Evolutionary conservation across 2,888 invertebrate genomes (phyloP).

Genomic region (Eilema griseolum): DNA sequence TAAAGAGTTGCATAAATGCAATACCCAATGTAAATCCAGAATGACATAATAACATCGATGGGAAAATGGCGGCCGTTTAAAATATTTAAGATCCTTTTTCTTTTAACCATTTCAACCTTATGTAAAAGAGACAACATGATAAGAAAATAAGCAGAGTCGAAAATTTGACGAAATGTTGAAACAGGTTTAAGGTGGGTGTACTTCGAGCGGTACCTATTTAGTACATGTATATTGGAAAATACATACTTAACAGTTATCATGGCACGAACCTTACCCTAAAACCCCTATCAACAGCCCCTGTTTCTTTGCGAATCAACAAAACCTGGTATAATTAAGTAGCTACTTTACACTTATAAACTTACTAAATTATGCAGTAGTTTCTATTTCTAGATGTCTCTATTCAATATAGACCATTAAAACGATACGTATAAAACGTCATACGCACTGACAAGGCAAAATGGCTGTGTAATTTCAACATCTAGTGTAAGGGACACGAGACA

Average conservation of each 20-base stretch:
- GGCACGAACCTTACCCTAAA: slow-evolving; percentile 1
- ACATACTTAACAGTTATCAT: slow-evolving; percentile 1
- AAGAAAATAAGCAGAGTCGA: neutral
- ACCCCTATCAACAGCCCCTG: neutral
- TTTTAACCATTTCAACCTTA: neutral
- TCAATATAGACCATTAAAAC: too few relatives aligned
- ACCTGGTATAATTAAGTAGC: neutral
- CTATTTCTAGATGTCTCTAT: neutral
- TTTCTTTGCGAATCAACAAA: neutral
- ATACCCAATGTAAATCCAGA: neutral
- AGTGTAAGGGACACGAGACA: neutral
- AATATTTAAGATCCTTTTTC: neutral
- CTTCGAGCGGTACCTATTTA: neutral
- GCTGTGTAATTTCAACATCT: neutral
- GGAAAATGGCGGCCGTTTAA: neutral
- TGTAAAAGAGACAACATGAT: neutral
- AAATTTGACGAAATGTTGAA: neutral
- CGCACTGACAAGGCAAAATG: neutral
- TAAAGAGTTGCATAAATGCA: neutral
- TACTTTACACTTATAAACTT: neutral
- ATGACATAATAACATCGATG: neutral
- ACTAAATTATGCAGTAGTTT: neutral
- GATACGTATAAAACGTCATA: too few relatives aligned
- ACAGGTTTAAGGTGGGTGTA: neutral
- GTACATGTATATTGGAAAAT: neutral